Base-by-base conservation (phyloP, 2,797 vertebrate genomes). In the Pangasius mekongensis region DNA sequence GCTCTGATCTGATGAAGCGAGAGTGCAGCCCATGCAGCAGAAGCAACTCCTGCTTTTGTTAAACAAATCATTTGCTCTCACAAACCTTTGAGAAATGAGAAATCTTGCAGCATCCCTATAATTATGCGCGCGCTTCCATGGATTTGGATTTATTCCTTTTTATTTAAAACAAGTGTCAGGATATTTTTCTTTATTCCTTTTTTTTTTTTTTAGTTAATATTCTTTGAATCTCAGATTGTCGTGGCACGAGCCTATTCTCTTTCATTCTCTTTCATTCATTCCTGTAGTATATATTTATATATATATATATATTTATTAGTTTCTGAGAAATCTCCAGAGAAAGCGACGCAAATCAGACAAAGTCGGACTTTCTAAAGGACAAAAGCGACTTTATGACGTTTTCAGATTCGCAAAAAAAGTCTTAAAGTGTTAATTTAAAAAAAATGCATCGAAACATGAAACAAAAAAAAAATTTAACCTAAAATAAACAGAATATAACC, bases 31-130 rank as follows among this genome's bases (percentile, higher is more conserved):
- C 58, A 18, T 47, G 58, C 64, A 84, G 60, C 62, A 52, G 43
- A 22, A 33, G 62, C 62, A 33, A 54, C 64, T 83, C 67, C 43
- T 67, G 62, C 2, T 84, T 84, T 24, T 84, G 62, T 54, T 84
- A 67, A 54, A 69, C 9, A 69, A 67, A 67, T 54, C n/a, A 67
- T 54, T 67, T 69, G 43, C 33, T 69, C 62, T 67, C 16, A 67
- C 52, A 33, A 67, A 67, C 82, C 11, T 33, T 11, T 62, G 11
- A 36, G 36, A 36, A 58, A 5, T 2, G 33, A 60, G 11, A 39
- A 60, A 22, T 58, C 14, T n/a, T 27, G 58, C 58, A 52, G 62
- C 43, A 6, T 11, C 43, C 8, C 6, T 30, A 22, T 18, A 10
- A 27, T 27, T 0, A 47, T 1, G 4, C 33, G 10, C 58, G 39